Conservation (phyloP, 2,113 vertebrate genomes). For the Pituophis catenifer region DNA sequence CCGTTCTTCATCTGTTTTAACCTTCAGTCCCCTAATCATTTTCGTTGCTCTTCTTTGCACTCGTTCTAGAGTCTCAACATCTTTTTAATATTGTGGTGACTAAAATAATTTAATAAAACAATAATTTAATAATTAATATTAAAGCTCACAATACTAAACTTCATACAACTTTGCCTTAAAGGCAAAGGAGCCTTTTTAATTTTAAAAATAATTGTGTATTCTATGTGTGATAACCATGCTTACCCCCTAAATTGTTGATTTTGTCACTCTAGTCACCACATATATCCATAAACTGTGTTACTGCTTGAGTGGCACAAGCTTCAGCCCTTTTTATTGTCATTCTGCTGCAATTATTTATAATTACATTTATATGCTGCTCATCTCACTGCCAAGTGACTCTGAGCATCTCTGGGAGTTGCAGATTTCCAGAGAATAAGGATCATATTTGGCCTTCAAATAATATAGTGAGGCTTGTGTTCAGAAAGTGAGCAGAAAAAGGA, state of each 20-base stretch:
- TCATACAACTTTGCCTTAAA: slow-evolving; percentile 28
- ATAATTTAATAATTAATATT: not conserved
- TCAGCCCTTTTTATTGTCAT: not conserved
- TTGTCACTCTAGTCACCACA: not conserved
- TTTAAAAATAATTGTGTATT: not conserved
- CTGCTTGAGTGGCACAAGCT: not conserved
- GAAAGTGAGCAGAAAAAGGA: not conserved
- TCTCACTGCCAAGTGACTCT: too few relatives aligned
- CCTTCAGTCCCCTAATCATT: not conserved
- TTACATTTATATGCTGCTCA: not conserved
- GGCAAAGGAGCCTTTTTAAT: slow-evolving; percentile 17
- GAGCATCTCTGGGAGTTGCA: not conserved
- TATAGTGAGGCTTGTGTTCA: not conserved
- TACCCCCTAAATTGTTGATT: not conserved
- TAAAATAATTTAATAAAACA: not conserved
- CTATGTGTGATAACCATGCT: not conserved
- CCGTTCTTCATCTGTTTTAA: not conserved
- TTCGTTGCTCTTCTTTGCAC: not conserved
- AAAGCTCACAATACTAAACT: slow-evolving; percentile 36
- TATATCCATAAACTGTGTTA: not conserved
- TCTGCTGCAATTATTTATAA: not conserved
- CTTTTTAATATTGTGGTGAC: not conserved
- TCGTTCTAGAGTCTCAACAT: not conserved
- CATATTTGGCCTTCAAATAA: not conserved
- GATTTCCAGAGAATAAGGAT: not conserved